Base-by-base conservation (phyloP, 1,140 invertebrate genomes). In the Dryas iulia region DNA sequence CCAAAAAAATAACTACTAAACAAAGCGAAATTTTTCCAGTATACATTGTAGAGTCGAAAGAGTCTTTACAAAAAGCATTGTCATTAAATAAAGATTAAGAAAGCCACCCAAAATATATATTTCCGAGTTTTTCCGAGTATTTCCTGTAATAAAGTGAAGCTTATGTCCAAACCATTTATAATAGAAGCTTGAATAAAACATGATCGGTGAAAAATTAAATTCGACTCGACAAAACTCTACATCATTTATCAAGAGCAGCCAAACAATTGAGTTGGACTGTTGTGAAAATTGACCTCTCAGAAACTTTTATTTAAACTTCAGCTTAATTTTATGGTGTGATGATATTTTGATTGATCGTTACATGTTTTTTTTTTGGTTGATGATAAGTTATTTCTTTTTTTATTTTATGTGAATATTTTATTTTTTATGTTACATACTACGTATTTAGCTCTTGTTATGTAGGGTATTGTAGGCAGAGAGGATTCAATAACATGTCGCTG, bases 161-260 rank as follows among this genome's bases (percentile, higher is more conserved):
- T 59, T 31, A 31, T 23, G 23, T 35, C 61, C 47, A 57, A 47
- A 59, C 33, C 58, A 73, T 73, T 73, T 73, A 69, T 69, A 59
- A 69, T 47, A 69, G 53, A 62, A 35, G 35, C 39, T 52, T 68
- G 65, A 68, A 69, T 69, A 62, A 66, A 73, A 73, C 67, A 73
- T 73, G 64, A 73, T 66, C 56, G 53, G 30, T 62, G 63, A 69
- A 59, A 69, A 70, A 64, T 66, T 30, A 56, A 54, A 73, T 47
- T 30, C 52, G 28, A 21, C 39, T 47, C 39, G 31, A 25, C 28
- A 62, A 53, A 25, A 73, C 56, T 35, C 58, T 23, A 25, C 39
- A 59, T 30, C 71, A 73, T 73, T 73, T 69, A 73, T 73, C 71
- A 69, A 21, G 21, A 21, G 31, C 58, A 62, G 66, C 30, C 62